Conservation (phyloP, 2,113 vertebrate genomes). For the Menura novaehollandiae region DNA sequence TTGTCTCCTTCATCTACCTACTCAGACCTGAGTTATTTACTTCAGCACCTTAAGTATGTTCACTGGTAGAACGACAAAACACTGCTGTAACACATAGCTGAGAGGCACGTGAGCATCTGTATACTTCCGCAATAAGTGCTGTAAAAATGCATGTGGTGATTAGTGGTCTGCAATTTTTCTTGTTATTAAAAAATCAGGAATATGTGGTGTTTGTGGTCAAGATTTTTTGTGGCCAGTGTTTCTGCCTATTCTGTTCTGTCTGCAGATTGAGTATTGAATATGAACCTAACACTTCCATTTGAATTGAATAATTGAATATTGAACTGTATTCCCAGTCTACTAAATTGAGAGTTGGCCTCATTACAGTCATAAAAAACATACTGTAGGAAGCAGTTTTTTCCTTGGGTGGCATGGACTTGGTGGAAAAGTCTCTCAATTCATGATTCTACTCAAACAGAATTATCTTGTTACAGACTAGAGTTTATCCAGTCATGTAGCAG, state of each 20-base stretch:
- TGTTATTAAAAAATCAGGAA: neutral
- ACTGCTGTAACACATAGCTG: neutral
- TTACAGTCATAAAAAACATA: neutral
- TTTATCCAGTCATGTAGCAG: neutral
- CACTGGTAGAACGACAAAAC: neutral
- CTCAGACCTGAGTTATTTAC: constrained; percentile 26
- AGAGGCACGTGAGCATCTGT: neutral
- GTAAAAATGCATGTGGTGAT: constrained; percentile 3
- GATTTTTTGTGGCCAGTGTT: neutral
- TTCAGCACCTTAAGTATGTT: neutral
- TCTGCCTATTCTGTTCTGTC: neutral
- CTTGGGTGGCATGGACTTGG: neutral
- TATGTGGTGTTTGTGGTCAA: neutral
- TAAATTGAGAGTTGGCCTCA: neutral
- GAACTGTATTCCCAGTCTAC: neutral
- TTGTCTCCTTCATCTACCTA: constrained; percentile 51
- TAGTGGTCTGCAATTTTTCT: neutral
- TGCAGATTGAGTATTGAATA: neutral
- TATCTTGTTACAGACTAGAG: neutral
- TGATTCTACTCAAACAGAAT: neutral
- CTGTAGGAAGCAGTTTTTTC: neutral
- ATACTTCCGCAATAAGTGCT: constrained; percentile 1
- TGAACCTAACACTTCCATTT: neutral
- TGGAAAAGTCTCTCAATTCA: neutral
- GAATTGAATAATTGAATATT: neutral